These are phyloP conservation scores for Aurelia aurita complex sp. Pacific DNA, from an alignment of 30 jellyfish, hydroid and myxozoan genomes.

Conservation along the genomic window DNA sequence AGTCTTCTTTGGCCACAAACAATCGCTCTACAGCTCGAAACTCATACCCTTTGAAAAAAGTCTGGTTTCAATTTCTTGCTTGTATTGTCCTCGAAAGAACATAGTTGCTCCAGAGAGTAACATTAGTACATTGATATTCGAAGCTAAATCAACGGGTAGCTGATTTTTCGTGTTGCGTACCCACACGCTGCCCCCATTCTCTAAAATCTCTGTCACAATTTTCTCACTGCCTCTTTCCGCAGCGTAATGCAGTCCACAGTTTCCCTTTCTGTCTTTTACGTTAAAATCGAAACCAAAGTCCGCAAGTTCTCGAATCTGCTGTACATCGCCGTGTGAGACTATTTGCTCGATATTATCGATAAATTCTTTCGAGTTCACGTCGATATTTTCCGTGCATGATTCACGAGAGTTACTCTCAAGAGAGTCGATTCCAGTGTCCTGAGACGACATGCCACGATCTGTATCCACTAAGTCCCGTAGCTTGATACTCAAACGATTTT, in stretches of 20 bases:
- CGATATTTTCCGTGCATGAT: background rate
- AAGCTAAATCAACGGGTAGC: conserved; percentile 64
- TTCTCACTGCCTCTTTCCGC: conserved; percentile 60
- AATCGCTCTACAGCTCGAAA: conserved; percentile 27
- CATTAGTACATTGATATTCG: conserved; percentile 57
- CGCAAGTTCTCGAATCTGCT: conserved; percentile 54
- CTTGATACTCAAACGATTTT: conserved; percentile 32
- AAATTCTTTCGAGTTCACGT: conserved; percentile 39
- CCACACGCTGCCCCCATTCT: conserved; percentile 69
- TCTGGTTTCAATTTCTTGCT: conserved; percentile 33
- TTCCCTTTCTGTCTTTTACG: conserved; percentile 39
- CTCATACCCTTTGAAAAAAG: conserved; percentile 56
- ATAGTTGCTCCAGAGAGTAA: conserved; percentile 55
- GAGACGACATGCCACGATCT: background rate
- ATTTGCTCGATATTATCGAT: conserved; percentile 19
- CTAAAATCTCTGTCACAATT: conserved; percentile 43
- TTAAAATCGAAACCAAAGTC: conserved; percentile 57
- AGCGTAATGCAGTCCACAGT: conserved; percentile 73
- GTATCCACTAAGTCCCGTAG: conserved; percentile 15
- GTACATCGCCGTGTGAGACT: conserved; percentile 32
- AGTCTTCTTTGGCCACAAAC: too few species aligned
- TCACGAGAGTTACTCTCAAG: background rate
- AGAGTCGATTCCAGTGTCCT: conserved; percentile 19
- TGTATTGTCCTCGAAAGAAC: conserved; percentile 48
- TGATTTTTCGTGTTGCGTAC: conserved; percentile 31